Conservation (phyloP, 1,140 invertebrate species). For the Hydropsyche tenuis region DNA sequence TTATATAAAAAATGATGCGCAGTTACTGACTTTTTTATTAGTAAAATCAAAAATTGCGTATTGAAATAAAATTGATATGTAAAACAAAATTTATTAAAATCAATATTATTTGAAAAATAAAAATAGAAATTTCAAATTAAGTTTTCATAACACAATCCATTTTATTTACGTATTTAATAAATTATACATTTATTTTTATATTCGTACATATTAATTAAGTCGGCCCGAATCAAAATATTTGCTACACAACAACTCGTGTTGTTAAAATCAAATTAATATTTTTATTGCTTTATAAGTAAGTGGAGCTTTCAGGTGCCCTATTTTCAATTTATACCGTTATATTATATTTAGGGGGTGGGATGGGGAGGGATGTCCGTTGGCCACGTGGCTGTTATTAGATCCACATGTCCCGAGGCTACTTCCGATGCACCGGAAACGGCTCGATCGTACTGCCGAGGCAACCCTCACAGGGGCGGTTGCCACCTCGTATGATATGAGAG, state of each 20-base stretch:
- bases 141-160: no score
- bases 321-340: not conserved
- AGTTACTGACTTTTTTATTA: no score
- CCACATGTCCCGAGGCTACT: conserved; percentile 11
- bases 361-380: not conserved
- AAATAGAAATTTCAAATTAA: no score
- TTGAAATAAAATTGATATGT: no score
- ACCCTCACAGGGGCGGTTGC: not conserved
- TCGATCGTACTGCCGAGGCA: not conserved
- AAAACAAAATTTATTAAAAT: no score
- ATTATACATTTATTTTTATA: no score
- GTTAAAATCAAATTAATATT: no score
- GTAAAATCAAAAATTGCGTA: not conserved
- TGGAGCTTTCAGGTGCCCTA: not conserved
- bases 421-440: conserved; percentile 28
- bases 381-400: conserved; percentile 27
- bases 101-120: no score
- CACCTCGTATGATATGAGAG: no score
- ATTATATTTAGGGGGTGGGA: not conserved
- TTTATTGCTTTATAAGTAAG: not conserved
- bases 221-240: not conserved
- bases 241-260: not conserved
- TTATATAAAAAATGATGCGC: not conserved
- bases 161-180: no score
- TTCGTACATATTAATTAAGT: no score